Evolutionary conservation across 1,140 invertebrate species (phyloP), one percentile per base, ranked within the genome.

Genomic region (Carcinoscorpius rotundicauda): DNA sequence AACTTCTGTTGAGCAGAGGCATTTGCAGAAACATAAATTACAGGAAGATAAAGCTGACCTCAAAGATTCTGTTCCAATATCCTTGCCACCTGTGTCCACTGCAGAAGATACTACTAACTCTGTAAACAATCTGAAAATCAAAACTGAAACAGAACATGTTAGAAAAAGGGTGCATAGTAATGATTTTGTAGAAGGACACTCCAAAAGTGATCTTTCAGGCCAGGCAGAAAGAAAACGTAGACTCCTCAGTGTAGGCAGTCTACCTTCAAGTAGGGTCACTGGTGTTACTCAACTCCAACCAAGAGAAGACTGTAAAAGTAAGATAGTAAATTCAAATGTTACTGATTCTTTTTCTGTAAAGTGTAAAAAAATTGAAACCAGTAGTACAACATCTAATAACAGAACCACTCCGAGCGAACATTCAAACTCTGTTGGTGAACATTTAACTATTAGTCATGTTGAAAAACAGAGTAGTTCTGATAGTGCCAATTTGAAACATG

Each of bases 401-500:
- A 29, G 29, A 29, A 29, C 29, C 29, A 29, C 29, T 29, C 29
- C 29, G 29, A 29, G 29, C 29, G 29, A 29, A 29, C 29, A 29
- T 29, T 29, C 29, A 29, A 29, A 29, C 29, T 29, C 29, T 29
- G 29, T 29, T 29, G 29, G 29, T 29, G 29, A 29, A 29, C 29
- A 29, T 29, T 29, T 29, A 29, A 29, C 29, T 29, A 29, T 29
- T 29, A 29, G 29, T 29, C 29, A 29, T 29, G 29, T 29, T 29
- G 29, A 29, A 29, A 29, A 29, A 29, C 29, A 29, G 29, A 29
- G 29, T 29, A 29, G 29, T 29, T 29, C 29, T 29, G 64, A 68
- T 49, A 55, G 64, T 65, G 55, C 64, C 50, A 68, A 67, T 61
- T 29, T 29, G 58, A 71, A 75, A 63, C 76, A 77, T 71, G 69